These are phyloP conservation scores for Polydrusus pterygomalis DNA, from an alignment of 2,888 invertebrate genomes.

Conservation along the genomic window DNA sequence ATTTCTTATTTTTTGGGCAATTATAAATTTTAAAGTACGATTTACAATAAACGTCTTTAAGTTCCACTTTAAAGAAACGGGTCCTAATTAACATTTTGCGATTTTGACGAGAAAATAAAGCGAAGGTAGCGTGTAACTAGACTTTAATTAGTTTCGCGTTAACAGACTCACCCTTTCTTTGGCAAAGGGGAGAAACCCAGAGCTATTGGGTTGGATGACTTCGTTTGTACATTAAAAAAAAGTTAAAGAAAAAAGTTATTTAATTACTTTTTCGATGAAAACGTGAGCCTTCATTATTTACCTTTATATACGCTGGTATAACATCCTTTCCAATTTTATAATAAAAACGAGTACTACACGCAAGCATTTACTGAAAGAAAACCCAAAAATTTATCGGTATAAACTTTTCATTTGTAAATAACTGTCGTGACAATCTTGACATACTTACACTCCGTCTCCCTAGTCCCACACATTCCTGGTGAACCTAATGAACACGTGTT, in stretches of 20 bases:
- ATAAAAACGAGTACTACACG: too few relatives aligned
- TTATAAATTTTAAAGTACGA: conserved; percentile 16
- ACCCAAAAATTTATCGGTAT: too few relatives aligned
- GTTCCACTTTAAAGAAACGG: conserved; percentile 10
- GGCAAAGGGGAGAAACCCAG: conserved; percentile 21
- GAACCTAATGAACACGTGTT: too few relatives aligned
- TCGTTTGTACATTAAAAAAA: conserved; percentile 18
- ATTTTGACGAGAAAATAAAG: conserved; percentile 48
- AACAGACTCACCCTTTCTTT: conserved; percentile 47
- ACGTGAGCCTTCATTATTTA: neutral
- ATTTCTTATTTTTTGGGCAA: neutral
- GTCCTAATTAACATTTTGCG: conserved; percentile 33
- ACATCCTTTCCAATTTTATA: too few relatives aligned
- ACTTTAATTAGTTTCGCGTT: conserved; percentile 52
- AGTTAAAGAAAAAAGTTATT: neutral
- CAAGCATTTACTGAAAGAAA: too few relatives aligned
- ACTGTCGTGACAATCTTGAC: too few relatives aligned
- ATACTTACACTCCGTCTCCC: too few relatives aligned
- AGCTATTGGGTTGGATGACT: conserved; percentile 29
- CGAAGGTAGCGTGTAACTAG: conserved; percentile 53
- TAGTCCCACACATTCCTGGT: too few relatives aligned
- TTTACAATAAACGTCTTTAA: conserved; percentile 21
- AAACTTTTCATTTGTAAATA: too few relatives aligned
- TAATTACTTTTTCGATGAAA: too few relatives aligned
- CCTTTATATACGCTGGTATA: neutral